Base-by-base conservation (phyloP, 1,140 invertebrate species). In the Coboldia fuscipes region DNA sequence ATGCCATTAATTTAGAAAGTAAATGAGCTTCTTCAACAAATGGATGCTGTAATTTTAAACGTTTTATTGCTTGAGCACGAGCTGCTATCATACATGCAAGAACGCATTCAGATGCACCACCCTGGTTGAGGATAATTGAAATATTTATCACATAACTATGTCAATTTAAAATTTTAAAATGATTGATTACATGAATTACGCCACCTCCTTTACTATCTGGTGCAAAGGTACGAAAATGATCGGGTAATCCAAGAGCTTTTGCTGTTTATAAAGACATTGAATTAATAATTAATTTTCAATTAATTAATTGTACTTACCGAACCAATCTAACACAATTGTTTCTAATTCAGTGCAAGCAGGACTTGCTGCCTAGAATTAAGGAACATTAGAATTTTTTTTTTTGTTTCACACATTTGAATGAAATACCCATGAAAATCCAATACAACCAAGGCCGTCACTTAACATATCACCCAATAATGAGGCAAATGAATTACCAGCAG, bases 401-500 rank as follows among this genome's bases (percentile, higher is more conserved):
- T 30, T 12, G 33, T 21, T 28, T 20, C 34, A 34, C 2, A 23
- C 8, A 2, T 17, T 16, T 23, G 35, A 17, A 34, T 16, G 22
- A 54, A 50, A 69, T 67, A 88, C 84, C 94, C 94, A 98, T 16
- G 93, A 97, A 60, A 98, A 99, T 45, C 94, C 94, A 42, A 97
- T 86, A 52, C 88, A 93, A 2, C 89, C 92, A 39, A 98, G 84
- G 10, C 83, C 88, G 51, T 89, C 83, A 10, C 82, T 78, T 23
- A 99, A 56, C 86, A 99, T 94, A 44, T 97, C 92, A n/a, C 86
- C 94, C 13, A 98, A 60, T 36, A 99, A 94, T 1, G 92, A 96
- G 2, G 94, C 92, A 54, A 78, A 98, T 0, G 84, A 93, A 61
- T 97, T 97, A 17, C 93, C 94, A 1, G 92, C 75, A 2, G 94